phyloP scores from a whole-genome alignment of 1,140 invertebrate genomes.

The Ostrea denselamellosa region DNA sequence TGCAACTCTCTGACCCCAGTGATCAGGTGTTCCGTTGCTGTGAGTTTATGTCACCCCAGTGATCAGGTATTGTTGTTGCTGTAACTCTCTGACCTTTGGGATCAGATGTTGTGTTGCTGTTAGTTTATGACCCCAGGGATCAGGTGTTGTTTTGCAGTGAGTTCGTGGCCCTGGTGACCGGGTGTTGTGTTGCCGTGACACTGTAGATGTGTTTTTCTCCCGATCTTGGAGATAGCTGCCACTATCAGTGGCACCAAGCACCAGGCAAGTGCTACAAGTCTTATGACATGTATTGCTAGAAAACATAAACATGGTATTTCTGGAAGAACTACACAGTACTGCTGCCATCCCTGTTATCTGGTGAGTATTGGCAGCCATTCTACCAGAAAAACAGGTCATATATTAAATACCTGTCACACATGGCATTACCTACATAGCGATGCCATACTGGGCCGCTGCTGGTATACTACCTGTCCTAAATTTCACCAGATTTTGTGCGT shows the following conservation, averaged over 20 bases:
- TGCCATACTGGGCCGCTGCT: background rate
- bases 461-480: background rate
- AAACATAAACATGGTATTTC: constrained; percentile 15
- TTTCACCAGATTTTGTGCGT: background rate
- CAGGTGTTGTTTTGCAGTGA: too few relatives aligned
- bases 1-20: too few relatives aligned
- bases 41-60: too few relatives aligned
- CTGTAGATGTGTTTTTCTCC: background rate
- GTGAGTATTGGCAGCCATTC: constrained; percentile 8
- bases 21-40: too few relatives aligned
- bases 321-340: background rate
- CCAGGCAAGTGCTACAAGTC: background rate
- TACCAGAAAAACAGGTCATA: background rate
- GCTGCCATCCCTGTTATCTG: background rate
- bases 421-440: constrained; percentile 35
- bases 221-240: background rate
- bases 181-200: background rate
- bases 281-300: constrained; percentile 30
- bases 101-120: too few relatives aligned
- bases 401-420: constrained; percentile 1
- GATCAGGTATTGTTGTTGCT: too few relatives aligned
- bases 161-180: too few relatives aligned
- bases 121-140: too few relatives aligned
- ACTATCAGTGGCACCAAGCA: constrained; percentile 7
- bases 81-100: too few relatives aligned